These are phyloP conservation scores for Volucella bombylans DNA, from an alignment of 2,888 invertebrate species.

Conservation along the genomic window DNA sequence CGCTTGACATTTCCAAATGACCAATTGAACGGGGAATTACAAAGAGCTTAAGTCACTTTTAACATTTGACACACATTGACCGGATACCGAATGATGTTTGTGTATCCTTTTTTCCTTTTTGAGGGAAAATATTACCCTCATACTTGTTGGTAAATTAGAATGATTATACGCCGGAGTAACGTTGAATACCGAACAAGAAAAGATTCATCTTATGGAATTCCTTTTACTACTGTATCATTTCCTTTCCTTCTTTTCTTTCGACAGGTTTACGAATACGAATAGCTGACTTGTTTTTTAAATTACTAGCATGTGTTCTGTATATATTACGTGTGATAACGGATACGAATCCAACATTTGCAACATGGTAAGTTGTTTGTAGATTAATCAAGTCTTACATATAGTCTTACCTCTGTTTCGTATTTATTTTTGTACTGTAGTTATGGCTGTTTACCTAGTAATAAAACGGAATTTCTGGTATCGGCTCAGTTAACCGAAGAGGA, in stretches of 20 bases:
- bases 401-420: background rate
- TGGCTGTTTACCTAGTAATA: slow-evolving; percentile 92
- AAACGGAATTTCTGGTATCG: slow-evolving; percentile 91
- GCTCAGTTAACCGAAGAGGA: slow-evolving; percentile 94
- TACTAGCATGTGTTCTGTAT: slow-evolving; percentile 97
- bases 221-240: background rate
- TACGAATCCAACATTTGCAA: slow-evolving; percentile 92
- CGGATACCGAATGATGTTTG: background rate
- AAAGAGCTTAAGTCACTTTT: slow-evolving; percentile 25
- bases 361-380: slow-evolving; percentile 86
- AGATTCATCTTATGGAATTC: background rate
- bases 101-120: background rate
- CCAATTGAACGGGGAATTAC: slow-evolving; percentile 32
- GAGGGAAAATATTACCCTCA: background rate
- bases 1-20: slow-evolving; percentile 57
- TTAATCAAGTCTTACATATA: background rate
- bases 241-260: slow-evolving; percentile 79
- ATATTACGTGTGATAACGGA: slow-evolving; percentile 96
- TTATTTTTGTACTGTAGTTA: slow-evolving; percentile 84
- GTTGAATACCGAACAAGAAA: slow-evolving; percentile 33
- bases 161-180: slow-evolving; percentile 29
- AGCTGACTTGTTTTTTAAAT: slow-evolving; percentile 98
- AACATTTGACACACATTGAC: slow-evolving; percentile 31
- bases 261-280: slow-evolving; percentile 98
- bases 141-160: slow-evolving; percentile 3